phyloP scores from a whole-genome alignment of 2,888 invertebrate species.

The Coenonympha arcania region DNA sequence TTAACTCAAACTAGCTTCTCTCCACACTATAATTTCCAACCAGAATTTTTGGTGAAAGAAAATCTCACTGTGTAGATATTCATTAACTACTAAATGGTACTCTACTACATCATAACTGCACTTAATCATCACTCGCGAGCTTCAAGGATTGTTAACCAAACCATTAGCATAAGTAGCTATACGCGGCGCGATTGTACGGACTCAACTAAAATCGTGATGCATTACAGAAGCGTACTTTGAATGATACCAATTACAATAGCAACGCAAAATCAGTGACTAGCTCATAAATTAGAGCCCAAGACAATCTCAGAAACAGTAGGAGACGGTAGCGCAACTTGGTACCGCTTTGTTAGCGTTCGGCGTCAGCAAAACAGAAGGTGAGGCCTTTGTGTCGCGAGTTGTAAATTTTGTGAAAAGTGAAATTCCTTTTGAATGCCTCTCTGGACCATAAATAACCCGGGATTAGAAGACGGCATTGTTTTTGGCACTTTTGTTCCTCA shows the following conservation, averaged over 20 bases:
- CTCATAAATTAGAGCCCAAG: constrained; percentile 65
- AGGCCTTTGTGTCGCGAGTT: constrained; percentile 66
- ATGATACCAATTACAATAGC: constrained; percentile 67
- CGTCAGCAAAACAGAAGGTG: constrained; percentile 74
- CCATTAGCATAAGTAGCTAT: constrained; percentile 37
- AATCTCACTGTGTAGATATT: background rate
- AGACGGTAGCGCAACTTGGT: constrained; percentile 69
- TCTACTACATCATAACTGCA: constrained; percentile 22
- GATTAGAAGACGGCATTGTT: constrained; percentile 69
- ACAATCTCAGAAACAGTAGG: constrained; percentile 74
- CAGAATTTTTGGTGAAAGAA: background rate
- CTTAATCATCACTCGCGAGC: constrained; percentile 27
- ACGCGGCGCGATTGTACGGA: constrained; percentile 37
- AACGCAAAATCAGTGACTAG: constrained; percentile 59
- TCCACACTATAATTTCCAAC: background rate
- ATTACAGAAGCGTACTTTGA: constrained; percentile 45
- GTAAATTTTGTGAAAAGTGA: constrained; percentile 75
- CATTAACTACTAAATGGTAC: background rate
- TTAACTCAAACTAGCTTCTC: no score
- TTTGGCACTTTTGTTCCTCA: constrained; percentile 67
- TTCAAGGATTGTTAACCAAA: constrained; percentile 28
- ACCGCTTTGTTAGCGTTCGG: constrained; percentile 65
- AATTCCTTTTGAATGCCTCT: constrained; percentile 72
- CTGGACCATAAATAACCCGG: constrained; percentile 67
- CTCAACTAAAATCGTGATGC: constrained; percentile 51